A percentile compares a stretch with the other conserved stretches of the same genome.
Evolutionary conservation across 2,113 vertebrate genomes (phyloP).

Genomic region (Cyanoliseus patagonus): DNA sequence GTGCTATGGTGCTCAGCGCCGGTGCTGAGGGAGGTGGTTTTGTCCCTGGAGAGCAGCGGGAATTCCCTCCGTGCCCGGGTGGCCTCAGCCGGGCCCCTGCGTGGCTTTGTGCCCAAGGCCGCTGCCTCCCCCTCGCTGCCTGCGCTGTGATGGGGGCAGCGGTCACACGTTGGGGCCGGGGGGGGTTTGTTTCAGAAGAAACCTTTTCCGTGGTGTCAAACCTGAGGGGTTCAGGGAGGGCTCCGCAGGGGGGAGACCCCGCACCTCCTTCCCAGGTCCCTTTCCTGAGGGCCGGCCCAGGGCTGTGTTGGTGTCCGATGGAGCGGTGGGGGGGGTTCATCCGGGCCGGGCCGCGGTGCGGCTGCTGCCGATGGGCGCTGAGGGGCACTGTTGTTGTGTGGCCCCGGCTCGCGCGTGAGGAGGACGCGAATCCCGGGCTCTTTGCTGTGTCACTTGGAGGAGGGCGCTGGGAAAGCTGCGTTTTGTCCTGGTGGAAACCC

Average conservation of each 20-base stretch:
- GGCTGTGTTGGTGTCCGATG: too few species aligned
- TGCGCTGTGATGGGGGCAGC: fast-evolving
- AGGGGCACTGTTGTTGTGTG: neutral
- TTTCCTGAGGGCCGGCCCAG: neutral
- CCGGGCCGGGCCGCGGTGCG: neutral
- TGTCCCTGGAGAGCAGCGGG: neutral
- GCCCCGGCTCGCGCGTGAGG: too few species aligned
- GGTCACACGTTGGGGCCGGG: too few species aligned
- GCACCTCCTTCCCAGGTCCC: neutral
- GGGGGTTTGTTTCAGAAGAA: too few species aligned
- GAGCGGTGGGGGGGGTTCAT: neutral
- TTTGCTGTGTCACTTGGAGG: neutral
- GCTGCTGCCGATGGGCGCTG: neutral
- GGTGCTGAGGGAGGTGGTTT: too few species aligned
- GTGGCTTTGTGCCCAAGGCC: neutral
- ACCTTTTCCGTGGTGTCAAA: neutral
- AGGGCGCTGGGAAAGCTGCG: too few species aligned
- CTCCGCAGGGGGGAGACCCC: too few species aligned
- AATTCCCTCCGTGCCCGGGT: too few species aligned
- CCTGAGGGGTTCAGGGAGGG: neutral
- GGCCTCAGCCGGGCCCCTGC: neutral
- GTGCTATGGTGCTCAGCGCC: too few species aligned
- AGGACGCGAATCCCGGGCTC: too few species aligned
- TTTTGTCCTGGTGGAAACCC: neutral
- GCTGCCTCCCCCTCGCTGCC: fast-evolving